Percentiles rank a stretch among this genome's conserved stretches.
phyloP scores from a whole-genome alignment of 2,888 invertebrate genomes.

The Orthonevra nobilis region DNA sequence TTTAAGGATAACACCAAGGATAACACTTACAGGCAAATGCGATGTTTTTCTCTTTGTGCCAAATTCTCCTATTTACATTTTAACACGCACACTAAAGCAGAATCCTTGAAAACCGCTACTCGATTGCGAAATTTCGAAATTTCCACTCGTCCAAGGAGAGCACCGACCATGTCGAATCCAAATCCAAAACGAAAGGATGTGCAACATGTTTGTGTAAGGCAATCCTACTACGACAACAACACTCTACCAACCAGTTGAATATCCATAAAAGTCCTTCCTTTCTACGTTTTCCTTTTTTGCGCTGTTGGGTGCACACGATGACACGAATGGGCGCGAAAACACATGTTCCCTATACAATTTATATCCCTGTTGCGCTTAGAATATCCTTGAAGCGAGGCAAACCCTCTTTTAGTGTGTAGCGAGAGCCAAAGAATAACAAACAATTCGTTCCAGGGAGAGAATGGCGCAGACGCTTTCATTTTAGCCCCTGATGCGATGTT shows the following conservation, averaged over 20 bases:
- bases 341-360: conserved; percentile 65
- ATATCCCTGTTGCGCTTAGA: conserved; percentile 68
- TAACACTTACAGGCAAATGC: conserved; percentile 48
- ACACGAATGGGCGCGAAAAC: conserved; percentile 49
- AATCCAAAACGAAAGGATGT: conserved; percentile 39
- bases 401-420: background rate
- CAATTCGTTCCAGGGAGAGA: conserved; percentile 49
- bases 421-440: conserved; percentile 7
- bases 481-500: conserved; percentile 49
- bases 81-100: background rate
- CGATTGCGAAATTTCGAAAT: background rate
- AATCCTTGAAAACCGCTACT: no score
- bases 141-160: conserved; percentile 12
- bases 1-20: conserved; percentile 33
- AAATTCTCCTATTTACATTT: conserved; percentile 62
- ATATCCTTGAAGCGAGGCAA: background rate
- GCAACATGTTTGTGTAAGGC: conserved; percentile 51
- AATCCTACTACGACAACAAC: conserved; percentile 34
- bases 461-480: conserved; percentile 22
- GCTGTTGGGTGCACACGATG: conserved; percentile 43
- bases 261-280: conserved; percentile 54
- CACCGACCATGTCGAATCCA: no score
- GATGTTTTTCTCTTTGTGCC: no score
- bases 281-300: conserved; percentile 32
- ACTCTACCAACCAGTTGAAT: conserved; percentile 66